Percentiles rank a stretch among this genome's conserved stretches.
Evolutionary conservation across 1,140 invertebrate species (phyloP).

Genomic region (Solenopsis invicta): DNA sequence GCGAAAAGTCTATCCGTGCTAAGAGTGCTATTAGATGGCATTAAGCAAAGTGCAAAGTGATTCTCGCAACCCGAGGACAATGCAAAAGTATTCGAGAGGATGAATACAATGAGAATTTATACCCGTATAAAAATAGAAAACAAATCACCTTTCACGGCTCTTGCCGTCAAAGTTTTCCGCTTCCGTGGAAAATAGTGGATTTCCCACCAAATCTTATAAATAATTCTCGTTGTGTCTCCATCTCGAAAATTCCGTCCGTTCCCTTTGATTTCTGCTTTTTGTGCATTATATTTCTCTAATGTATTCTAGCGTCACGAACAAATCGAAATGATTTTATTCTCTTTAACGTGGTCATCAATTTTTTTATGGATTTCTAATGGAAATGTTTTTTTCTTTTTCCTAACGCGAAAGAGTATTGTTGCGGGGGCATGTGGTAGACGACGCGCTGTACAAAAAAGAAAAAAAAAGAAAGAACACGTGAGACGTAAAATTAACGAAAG

Average conservation of each 20-base stretch:
- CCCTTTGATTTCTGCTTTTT: not conserved
- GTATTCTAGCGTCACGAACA: not conserved
- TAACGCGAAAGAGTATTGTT: constrained; percentile 24
- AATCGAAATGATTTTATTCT: not conserved
- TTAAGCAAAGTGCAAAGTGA: not conserved
- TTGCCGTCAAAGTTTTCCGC: not conserved
- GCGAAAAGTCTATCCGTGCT: constrained; percentile 26
- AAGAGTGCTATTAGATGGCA: constrained; percentile 3
- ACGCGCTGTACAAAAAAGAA: not conserved
- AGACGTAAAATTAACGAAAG: constrained; percentile 45
- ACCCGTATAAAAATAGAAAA: constrained; percentile 40
- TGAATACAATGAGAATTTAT: not conserved
- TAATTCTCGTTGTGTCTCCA: not conserved
- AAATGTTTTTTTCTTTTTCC: constrained; percentile 1
- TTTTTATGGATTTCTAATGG: not conserved
- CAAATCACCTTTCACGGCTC: not conserved
- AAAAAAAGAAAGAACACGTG: constrained; percentile 33
- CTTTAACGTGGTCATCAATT: not conserved
- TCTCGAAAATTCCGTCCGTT: constrained; percentile 15
- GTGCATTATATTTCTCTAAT: not conserved
- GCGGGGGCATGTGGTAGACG: not conserved
- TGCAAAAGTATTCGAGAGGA: not conserved
- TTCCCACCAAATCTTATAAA: not conserved
- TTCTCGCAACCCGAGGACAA: not conserved
- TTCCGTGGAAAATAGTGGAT: not conserved